A percentile compares a stretch with the other conserved stretches of the same genome.
phyloP scores from a whole-genome alignment of 2,797 vertebrate species.

The Otus scops region DNA sequence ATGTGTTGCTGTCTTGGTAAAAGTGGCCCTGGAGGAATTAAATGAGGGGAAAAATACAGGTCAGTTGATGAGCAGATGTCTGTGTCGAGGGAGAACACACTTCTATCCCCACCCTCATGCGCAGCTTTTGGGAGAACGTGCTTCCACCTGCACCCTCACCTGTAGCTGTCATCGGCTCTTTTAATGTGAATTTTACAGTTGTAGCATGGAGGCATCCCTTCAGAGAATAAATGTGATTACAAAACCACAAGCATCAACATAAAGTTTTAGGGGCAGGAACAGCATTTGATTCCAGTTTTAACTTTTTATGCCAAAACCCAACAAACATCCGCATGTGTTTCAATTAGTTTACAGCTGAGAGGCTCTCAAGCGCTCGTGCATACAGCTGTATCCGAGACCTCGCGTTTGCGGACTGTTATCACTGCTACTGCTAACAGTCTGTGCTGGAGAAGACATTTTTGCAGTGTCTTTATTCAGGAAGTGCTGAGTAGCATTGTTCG shows the following conservation, averaged over 20 bases:
- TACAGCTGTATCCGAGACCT: neutral
- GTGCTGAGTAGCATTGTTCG: neutral
- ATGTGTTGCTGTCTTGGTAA: neutral
- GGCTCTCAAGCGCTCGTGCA: neutral
- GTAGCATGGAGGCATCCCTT: neutral
- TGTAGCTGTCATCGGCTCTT: neutral
- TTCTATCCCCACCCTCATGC: neutral
- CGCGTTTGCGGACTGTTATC: neutral
- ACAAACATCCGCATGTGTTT: neutral
- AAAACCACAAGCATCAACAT: neutral
- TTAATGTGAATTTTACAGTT: neutral
- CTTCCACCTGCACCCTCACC: neutral
- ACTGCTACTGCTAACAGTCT: neutral
- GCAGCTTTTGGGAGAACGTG: neutral
- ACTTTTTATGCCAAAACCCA: neutral
- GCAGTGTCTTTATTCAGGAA: neutral
- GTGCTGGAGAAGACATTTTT: neutral
- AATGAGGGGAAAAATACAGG: neutral
- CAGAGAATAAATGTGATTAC: neutral
- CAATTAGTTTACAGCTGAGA: neutral
- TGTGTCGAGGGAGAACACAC: fast-evolving
- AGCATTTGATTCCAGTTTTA: neutral
- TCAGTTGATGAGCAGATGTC: neutral
- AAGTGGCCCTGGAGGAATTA: neutral
- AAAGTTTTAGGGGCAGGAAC: neutral